phyloP scores from a whole-genome alignment of 1,140 invertebrate genomes.

The Trissolcus basalis region DNA sequence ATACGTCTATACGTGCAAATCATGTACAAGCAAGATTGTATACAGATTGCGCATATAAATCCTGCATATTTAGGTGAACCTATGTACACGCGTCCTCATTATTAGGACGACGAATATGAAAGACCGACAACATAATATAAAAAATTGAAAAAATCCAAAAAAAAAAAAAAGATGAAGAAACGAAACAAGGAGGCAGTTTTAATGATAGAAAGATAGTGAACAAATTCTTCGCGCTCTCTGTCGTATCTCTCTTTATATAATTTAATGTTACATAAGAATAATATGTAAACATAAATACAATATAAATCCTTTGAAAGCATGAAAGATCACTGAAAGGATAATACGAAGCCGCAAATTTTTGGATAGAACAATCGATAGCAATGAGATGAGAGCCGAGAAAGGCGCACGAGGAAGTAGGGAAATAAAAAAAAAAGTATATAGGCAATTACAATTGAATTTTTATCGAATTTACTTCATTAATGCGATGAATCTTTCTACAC shows the following conservation, averaged over 20 bases:
- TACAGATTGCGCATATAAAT: constrained; percentile 46
- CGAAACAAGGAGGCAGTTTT: constrained; percentile 16
- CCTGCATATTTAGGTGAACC: constrained; percentile 50
- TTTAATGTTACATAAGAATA: constrained; percentile 67
- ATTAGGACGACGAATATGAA: constrained; percentile 12
- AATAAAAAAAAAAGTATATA: constrained; percentile 37
- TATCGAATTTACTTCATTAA: constrained; percentile 74
- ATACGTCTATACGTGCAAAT: constrained; percentile 48
- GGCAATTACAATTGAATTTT: constrained; percentile 66
- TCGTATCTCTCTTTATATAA: constrained; percentile 69
- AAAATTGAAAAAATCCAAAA: not conserved
- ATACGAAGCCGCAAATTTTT: constrained; percentile 36
- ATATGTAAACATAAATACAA: constrained; percentile 61
- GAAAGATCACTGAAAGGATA: constrained; percentile 47
- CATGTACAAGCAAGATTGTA: constrained; percentile 23
- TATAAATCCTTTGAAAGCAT: constrained; percentile 54
- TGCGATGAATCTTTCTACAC: constrained; percentile 75
- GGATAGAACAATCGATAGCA: not conserved
- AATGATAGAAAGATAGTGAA: constrained; percentile 9
- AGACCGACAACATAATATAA: constrained; percentile 5
- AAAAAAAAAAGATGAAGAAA: constrained; percentile 19
- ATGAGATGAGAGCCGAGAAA: not conserved
- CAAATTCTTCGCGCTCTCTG: constrained; percentile 61
- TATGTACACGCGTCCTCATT: constrained; percentile 38
- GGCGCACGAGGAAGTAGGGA: not conserved